Base-by-base conservation (phyloP, 2,113 vertebrate species). In the Microcebus tavaratra region DNA sequence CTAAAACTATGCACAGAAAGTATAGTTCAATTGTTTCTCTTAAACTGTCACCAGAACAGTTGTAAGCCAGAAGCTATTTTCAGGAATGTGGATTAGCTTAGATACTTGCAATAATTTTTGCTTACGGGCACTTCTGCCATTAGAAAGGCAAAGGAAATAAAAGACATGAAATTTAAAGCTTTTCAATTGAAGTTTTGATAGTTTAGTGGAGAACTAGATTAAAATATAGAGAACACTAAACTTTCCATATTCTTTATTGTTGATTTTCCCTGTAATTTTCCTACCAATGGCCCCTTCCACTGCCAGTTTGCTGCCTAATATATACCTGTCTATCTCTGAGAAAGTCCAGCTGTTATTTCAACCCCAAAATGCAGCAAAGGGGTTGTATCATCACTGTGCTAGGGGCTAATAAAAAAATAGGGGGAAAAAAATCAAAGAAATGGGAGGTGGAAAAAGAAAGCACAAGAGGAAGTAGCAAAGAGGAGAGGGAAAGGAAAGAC, bases 61-160 rank as follows among this genome's bases (percentile, higher is more conserved):
- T 57, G n/a, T 68, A 25, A 75, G 8, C 61, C 27, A 9, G 70
- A 25, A 12, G 15, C 42, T 72, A 3, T 13, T 91, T 55, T 67
- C 27, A 17, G 1, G 53, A 8, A 5, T 45, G 29, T 23, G 27
- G 39, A n/a, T 68, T 75, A 80, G 8, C 13, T 79, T 76, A 82
- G 81, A 70, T 13, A 45, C 31, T 29, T 13, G 50, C 9, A 96
- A 23, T n/a, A 42, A 89, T 25, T 76, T 73, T 76, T 88, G 34
- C 29, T 86, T 31, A 70, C 42, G 63, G n/a, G 31, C 11, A 81
- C 65, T 73, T 83, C 27, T 84, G 59, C 14, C 31, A 14, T 48
- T 78, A 81, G 39, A 72, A 80, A 67, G 55, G 21, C 27, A 93
- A 97, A 87, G 80, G 55, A 73, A 95, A 80, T 45, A 72, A 83